Percentiles rank a stretch among this genome's conserved stretches.
Evolutionary conservation across 1,140 invertebrate species (phyloP).

Genomic region (Andrena cerasifolii): DNA sequence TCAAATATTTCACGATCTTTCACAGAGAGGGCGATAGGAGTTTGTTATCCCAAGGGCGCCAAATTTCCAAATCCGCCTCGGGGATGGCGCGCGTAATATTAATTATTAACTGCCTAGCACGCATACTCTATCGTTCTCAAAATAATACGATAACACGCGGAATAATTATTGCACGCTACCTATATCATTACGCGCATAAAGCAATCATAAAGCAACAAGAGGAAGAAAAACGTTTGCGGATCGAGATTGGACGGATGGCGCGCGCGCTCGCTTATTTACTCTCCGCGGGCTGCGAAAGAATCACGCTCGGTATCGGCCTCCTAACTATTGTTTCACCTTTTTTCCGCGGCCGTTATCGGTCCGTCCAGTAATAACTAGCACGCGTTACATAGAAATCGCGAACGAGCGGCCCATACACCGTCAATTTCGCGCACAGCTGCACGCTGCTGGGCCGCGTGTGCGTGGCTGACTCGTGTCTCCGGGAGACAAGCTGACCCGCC

Average conservation of each 20-base stretch:
- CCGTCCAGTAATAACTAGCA: slow-evolving; percentile 48
- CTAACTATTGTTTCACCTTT: neutral
- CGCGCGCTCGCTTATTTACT: neutral
- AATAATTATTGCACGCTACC: too few species aligned
- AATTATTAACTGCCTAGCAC: too few species aligned
- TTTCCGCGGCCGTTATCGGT: slow-evolving; percentile 7
- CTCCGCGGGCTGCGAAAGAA: neutral
- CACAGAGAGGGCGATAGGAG: too few species aligned
- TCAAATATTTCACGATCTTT: too few species aligned
- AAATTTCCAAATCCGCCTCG: too few species aligned
- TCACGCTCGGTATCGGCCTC: neutral
- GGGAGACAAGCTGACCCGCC: slow-evolving; percentile 19
- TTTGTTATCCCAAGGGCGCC: too few species aligned
- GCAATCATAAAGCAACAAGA: too few species aligned
- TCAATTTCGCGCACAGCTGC: slow-evolving; percentile 51
- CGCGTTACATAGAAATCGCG: slow-evolving; percentile 33
- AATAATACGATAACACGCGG: too few species aligned
- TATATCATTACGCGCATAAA: too few species aligned
- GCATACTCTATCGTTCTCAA: too few species aligned
- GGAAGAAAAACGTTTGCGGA: neutral
- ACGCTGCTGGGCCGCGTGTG: neutral
- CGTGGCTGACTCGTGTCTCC: slow-evolving; percentile 11
- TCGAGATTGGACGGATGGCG: neutral
- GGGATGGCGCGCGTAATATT: too few species aligned
- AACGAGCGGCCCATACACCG: slow-evolving; percentile 20